Base-by-base conservation (phyloP, 2,797 vertebrate species). In the Pipistrellus kuhlii region DNA sequence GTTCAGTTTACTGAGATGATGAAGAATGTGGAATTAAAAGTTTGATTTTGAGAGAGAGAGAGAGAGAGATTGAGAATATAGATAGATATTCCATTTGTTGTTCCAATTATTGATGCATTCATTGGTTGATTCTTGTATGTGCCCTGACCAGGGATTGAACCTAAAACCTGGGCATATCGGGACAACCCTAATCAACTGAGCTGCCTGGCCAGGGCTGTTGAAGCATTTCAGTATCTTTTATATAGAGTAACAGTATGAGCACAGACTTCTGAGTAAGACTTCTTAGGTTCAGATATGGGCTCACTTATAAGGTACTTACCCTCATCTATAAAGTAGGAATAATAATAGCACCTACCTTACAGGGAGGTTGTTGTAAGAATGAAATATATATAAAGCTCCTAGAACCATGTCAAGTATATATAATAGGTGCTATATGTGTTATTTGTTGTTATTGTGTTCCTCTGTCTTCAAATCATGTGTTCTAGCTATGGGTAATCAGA, bases 391-490 rank as follows among this genome's bases (percentile, higher is more conserved):
- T 38, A 48, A 81, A 82, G 6, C 13, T 80, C 32, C 25, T 86
- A 44, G 38, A 72, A 53, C 14, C 21, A 27, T 64, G 11, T 48
- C 23, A 90, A 8, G 32, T 21, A 41, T 59, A 23, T 80, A 17
- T 87, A 59, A 38, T 38, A 44, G 20, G 66, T 69, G 9, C 32
- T 93, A 0, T 68, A 41, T 71, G 18, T 73, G 12, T 66, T 93
- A 32, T 20, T 55, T 55, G 11, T 46, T 38, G 21, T 92, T 41
- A 6, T 5, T 94, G 32, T 62, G 13, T 83, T 78, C 85, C 27
- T 78, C 4, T 87, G 5, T 85, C 73, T 83, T 81, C 46, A 85
- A 21, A 59, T 85, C 32, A n/a, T 84, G 15, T 94, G 62, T 90
- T 88, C 25, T 91, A 35, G 13, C 77, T 95, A 57, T 6, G 38